These are phyloP conservation scores for Sternarchorhynchus goeldii DNA, from an alignment of 2,797 vertebrate genomes.

Conservation along the genomic window DNA sequence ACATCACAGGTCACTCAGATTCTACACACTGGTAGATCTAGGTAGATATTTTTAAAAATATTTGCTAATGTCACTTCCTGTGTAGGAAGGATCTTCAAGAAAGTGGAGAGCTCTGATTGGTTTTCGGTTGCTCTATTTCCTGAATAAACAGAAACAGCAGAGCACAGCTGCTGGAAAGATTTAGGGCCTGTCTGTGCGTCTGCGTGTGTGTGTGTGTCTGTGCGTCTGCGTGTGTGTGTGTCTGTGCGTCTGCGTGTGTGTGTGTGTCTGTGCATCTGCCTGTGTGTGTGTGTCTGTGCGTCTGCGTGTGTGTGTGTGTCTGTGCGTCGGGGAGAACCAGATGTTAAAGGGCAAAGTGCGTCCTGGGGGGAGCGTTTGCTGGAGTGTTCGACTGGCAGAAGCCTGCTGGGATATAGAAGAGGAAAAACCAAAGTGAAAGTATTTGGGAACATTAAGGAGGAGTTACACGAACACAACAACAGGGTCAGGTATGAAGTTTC, in stretches of 20 bases:
- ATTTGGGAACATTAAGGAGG: constrained; percentile 22
- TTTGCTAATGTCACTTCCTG: constrained; percentile 67
- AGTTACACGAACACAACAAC: constrained; percentile 17
- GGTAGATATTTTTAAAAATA: constrained; percentile 10
- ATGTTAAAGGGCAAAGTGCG: constrained; percentile 26
- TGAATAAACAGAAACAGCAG: constrained; percentile 64
- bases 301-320: too few relatives aligned
- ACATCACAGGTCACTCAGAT: neutral
- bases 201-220: neutral
- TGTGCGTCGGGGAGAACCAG: constrained; percentile 21
- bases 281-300: too few relatives aligned
- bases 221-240: neutral
- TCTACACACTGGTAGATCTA: neutral
- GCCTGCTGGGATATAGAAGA: constrained; percentile 36
- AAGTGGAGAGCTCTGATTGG: constrained; percentile 66
- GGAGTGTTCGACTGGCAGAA: constrained; percentile 28
- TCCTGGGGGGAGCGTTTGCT: constrained; percentile 3
- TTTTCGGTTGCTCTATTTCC: constrained; percentile 66
- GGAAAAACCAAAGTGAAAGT: constrained; percentile 56
- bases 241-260: neutral
- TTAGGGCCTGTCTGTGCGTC: constrained; percentile 11
- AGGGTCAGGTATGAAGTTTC: constrained; percentile 57
- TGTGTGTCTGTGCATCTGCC: neutral
- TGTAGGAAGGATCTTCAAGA: constrained; percentile 61
- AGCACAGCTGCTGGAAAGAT: constrained; percentile 35